phyloP scores from a whole-genome alignment of 2,888 invertebrate species.

The Drosophila greeni region DNA sequence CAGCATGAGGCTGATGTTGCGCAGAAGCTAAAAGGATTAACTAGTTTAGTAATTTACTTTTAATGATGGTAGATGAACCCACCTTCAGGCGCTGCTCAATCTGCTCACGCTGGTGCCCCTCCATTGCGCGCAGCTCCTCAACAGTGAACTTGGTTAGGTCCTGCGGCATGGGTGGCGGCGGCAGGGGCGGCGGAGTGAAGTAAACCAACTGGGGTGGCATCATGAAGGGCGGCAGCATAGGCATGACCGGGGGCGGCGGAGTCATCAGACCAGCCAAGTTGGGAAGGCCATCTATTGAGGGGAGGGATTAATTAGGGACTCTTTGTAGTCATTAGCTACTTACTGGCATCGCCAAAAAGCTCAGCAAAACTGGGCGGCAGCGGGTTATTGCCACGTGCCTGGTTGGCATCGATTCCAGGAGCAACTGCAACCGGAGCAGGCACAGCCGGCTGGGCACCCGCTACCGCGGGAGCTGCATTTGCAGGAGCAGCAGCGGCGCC shows the following conservation, averaged over 20 bases:
- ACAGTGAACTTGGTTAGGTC: slow-evolving; percentile 86
- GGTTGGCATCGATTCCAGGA: slow-evolving; percentile 10
- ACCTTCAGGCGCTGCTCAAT: slow-evolving; percentile 93
- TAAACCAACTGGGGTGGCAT: slow-evolving; percentile 82
- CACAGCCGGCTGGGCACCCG: slow-evolving; percentile 28
- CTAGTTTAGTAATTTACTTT: background rate
- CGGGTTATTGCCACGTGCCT: slow-evolving; percentile 37
- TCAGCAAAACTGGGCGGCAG: slow-evolving; percentile 47
- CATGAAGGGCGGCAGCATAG: slow-evolving; percentile 77
- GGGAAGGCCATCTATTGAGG: slow-evolving; percentile 51
- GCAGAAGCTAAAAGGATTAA: slow-evolving; percentile 82
- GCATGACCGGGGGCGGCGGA: slow-evolving; percentile 51
- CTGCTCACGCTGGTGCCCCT: slow-evolving; percentile 91
- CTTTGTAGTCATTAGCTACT: slow-evolving; percentile 26
- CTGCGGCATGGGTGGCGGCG: slow-evolving; percentile 88
- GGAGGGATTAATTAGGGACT: background rate
- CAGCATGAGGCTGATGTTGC: slow-evolving; percentile 92
- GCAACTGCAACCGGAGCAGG: slow-evolving; percentile 16
- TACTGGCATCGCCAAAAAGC: slow-evolving; percentile 52
- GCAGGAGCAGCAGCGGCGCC: slow-evolving; percentile 27
- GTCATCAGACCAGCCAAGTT: slow-evolving; percentile 47
- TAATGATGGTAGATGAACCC: background rate
- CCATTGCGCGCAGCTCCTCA: slow-evolving; percentile 92
- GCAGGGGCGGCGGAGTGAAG: slow-evolving; percentile 80
- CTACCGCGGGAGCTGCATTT: slow-evolving; percentile 45